These are phyloP conservation scores for Agelas oroides DNA, from an alignment of 37 sponge, comb jelly and placozoan species.

Conservation along the genomic window DNA sequence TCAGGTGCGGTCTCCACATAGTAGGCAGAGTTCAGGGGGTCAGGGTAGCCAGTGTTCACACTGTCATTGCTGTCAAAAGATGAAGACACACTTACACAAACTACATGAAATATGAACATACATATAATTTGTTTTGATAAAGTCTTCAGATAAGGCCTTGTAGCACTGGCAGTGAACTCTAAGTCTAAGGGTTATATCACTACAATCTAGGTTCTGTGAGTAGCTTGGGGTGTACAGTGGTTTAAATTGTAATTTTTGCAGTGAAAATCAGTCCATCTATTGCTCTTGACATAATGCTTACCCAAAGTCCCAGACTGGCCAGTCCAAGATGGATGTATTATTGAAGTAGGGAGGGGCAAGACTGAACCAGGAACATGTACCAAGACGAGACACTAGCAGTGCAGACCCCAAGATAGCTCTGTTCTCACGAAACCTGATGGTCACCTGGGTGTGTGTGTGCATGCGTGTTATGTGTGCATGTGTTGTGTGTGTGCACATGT, in stretches of 20 bases:
- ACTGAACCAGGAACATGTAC: constrained; percentile 47
- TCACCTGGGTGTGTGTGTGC: constrained; percentile 37
- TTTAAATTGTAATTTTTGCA: too few relatives aligned
- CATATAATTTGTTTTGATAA: too few relatives aligned
- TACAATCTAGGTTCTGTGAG: too few relatives aligned
- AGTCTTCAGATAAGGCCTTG: too few relatives aligned
- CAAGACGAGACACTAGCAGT: constrained; percentile 37
- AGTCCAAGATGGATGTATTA: constrained; percentile 20
- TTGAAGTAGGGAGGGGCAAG: constrained; percentile 36
- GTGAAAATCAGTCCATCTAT: too few relatives aligned
- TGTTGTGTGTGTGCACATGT: constrained; percentile 1
- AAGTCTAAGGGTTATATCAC: too few relatives aligned
- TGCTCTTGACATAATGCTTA: not conserved
- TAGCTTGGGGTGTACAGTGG: too few relatives aligned
- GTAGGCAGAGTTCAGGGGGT: not conserved
- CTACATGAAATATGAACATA: too few relatives aligned
- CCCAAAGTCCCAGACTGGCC: constrained; percentile 53
- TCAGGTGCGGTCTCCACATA: constrained; percentile 10
- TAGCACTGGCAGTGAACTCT: too few relatives aligned
- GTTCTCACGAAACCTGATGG: constrained; percentile 42
- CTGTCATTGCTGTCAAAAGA: constrained; percentile 40
- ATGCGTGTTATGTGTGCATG: too few relatives aligned
- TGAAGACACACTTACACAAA: not conserved
- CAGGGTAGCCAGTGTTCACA: constrained; percentile 46
- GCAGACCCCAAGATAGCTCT: constrained; percentile 54